Conservation (phyloP, 2,113 vertebrate species). For the Ia io region DNA sequence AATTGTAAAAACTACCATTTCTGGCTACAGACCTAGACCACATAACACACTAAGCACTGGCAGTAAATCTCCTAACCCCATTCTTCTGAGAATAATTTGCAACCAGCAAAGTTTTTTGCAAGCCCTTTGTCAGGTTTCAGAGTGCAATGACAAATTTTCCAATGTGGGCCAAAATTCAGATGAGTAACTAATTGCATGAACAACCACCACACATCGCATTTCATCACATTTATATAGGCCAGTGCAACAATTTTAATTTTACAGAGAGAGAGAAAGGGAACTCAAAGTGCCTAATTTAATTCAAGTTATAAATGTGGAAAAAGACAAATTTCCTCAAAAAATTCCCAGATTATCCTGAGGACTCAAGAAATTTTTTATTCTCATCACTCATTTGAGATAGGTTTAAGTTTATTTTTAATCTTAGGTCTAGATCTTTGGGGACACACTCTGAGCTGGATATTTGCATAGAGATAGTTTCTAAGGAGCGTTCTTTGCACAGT, state of each 20-base stretch:
- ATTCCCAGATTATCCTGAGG: background rate
- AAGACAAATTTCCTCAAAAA: background rate
- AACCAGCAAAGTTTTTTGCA: background rate
- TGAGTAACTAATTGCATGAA: background rate
- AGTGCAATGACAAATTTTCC: background rate
- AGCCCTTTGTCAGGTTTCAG: background rate
- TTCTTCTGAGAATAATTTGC: background rate
- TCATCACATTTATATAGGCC: background rate
- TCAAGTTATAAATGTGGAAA: background rate
- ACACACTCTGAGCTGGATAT: background rate
- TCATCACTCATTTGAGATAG: background rate
- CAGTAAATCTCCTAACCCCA: background rate
- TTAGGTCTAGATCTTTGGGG: background rate
- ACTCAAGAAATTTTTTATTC: background rate
- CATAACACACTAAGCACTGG: background rate
- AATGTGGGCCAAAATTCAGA: background rate
- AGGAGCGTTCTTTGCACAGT: background rate
- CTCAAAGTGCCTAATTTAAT: background rate
- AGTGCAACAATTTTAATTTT: background rate
- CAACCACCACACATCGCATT: background rate
- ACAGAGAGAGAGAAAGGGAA: background rate
- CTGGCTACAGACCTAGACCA: background rate
- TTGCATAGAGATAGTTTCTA: background rate
- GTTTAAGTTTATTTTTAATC: background rate
- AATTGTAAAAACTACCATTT: background rate